Conservation (phyloP, 1,140 invertebrate species). For the Littorina saxatilis region DNA sequence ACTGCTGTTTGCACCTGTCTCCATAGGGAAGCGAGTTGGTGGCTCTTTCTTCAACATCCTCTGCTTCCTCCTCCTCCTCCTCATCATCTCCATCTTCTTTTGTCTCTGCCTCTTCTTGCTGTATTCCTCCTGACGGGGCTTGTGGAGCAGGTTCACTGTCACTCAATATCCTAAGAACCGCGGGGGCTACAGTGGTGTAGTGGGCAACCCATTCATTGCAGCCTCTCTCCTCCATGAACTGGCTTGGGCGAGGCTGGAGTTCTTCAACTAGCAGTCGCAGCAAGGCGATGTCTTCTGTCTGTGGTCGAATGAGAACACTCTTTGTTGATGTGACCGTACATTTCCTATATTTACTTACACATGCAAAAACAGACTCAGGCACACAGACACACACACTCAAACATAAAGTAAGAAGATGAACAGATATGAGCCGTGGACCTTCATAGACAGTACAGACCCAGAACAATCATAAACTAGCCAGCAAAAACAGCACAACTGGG, state of each 20-base stretch:
- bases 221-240: slow-evolving; percentile 20
- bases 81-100: not conserved
- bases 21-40: not conserved
- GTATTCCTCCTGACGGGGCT: no score
- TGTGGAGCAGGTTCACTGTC: not conserved
- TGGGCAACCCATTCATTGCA: slow-evolving; percentile 16
- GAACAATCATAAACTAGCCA: no score
- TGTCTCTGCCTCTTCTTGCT: not conserved
- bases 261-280: slow-evolving; percentile 37
- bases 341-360: no score
- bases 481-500: no score
- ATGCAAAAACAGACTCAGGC: no score
- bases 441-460: no score
- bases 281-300: slow-evolving; percentile 34
- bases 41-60: not conserved
- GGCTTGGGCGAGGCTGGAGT: slow-evolving; percentile 11
- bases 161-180: slow-evolving; percentile 18
- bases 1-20: slow-evolving; percentile 22
- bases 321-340: no score
- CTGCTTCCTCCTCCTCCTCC: slow-evolving; percentile 6
- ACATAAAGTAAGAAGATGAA: no score
- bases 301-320: no score
- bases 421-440: no score
- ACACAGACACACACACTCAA: no score
- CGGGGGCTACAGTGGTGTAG: slow-evolving; percentile 24